phyloP scores from a whole-genome alignment of 2,113 vertebrate species.

The Python bivittatus region DNA sequence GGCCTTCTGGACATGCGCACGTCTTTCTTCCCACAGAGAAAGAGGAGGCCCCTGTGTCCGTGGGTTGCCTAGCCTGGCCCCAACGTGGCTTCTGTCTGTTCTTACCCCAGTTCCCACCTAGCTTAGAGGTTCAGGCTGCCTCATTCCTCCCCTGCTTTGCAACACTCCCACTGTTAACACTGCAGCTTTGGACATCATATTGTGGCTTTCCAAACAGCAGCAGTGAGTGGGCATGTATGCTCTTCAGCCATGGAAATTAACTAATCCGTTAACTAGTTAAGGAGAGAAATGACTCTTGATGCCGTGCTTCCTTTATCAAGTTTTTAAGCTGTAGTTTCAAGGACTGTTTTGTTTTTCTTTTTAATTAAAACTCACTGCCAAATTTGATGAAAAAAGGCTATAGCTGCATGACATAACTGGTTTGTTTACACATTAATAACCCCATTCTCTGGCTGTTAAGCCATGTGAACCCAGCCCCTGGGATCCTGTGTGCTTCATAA shows the following conservation, averaged over 20 bases:
- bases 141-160: neutral
- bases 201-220: neutral
- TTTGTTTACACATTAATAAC: neutral
- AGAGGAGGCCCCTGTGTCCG: too few species aligned
- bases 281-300: too few species aligned
- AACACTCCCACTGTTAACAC: neutral
- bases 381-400: neutral
- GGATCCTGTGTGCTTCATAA: neutral
- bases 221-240: too few species aligned
- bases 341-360: too few species aligned
- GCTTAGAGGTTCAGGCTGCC: neutral
- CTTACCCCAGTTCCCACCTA: neutral
- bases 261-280: neutral
- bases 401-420: neutral
- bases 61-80: neutral
- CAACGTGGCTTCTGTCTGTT: neutral
- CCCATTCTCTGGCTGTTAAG: neutral
- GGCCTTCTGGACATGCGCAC: neutral
- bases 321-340: neutral
- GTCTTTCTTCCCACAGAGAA: neutral
- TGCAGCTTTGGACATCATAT: neutral
- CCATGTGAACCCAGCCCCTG: neutral
- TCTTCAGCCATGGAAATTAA: neutral
- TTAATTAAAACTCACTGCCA: neutral
- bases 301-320: neutral